Evolutionary conservation across 2,797 vertebrate genomes (phyloP), one percentile per base, ranked within the genome.

Genomic region (Gymnothorax javanicus): DNA sequence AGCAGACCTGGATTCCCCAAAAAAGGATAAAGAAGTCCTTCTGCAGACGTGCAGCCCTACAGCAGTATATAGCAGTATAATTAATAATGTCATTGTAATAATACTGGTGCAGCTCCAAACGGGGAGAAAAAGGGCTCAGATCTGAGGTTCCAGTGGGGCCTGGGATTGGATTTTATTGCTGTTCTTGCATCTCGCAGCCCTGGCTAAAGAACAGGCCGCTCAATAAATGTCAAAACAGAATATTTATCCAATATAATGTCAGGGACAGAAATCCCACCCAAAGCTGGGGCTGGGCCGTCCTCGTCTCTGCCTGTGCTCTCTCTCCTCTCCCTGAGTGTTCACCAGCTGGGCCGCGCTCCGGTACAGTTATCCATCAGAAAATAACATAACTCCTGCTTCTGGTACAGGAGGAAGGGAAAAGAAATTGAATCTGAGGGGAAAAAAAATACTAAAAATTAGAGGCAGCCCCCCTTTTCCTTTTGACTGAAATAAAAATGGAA

Each of bases 81-180:
- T 79, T 52, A 27, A 79, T 79, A 56, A 20, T 79, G 15, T 54
- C 13, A 15, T 23, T 56, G 75, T 50, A 79, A n/a, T 79, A 79
- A 79, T 54, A 54, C 6, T 11, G 20, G 17, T 17, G 73, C 11
- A 23, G 43, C 50, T 17, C 15, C 9, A 79, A 20, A 17, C 23
- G 1, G 33, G 20, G 5, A 56, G 33, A 43, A 43, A 43, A 54
- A 23, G 50, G 75, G 3, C 54, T 79, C 75, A 79, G 43, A n/a
- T 79, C 75, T 79, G 11, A 79, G 54, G 54, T 79, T 79, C 50
- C 13, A 54, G n/a, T 79, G 52, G 75, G 52, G 9, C 52, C 9
- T 79, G 43, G n/a, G n/a, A n/a, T 15, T 79, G 50, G 75, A n/a
- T 79, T 79, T 79, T 79, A 79, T 79, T 79, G 75, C 43, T 52